Conservation (phyloP, 2,888 invertebrate species). For the Thera obeliscata region DNA sequence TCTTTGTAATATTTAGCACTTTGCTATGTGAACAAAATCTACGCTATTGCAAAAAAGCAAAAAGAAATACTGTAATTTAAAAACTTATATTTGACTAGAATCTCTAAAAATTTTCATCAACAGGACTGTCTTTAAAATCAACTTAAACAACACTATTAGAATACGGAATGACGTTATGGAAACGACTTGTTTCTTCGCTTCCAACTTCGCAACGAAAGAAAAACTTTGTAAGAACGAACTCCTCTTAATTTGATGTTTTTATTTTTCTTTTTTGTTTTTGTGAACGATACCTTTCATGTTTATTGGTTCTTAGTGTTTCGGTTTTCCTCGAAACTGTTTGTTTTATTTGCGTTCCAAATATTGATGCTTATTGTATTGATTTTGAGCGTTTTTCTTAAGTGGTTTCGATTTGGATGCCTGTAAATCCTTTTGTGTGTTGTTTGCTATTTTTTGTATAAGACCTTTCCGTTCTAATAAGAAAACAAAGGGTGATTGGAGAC, state of each 20-base stretch:
- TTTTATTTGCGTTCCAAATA: constrained; percentile 32
- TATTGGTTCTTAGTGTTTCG: constrained; percentile 39
- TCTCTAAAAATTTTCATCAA: not conserved
- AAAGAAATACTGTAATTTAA: not conserved
- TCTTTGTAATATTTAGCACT: constrained; percentile 51
- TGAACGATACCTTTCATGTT: constrained; percentile 44
- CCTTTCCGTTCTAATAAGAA: constrained; percentile 33
- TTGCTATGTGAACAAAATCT: constrained; percentile 7
- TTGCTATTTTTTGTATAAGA: constrained; percentile 34
- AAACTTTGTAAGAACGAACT: constrained; percentile 34
- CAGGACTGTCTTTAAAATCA: constrained; percentile 29
- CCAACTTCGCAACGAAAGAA: constrained; percentile 32
- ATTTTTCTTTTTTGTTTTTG: constrained; percentile 40
- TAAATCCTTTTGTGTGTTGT: constrained; percentile 24
- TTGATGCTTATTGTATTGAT: constrained; percentile 28
- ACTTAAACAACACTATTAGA: constrained; percentile 27
- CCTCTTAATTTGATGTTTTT: constrained; percentile 39
- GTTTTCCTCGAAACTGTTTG: constrained; percentile 28
- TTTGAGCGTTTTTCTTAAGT: constrained; percentile 19
- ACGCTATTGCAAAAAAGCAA: not conserved
- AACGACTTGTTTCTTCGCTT: constrained; percentile 35
- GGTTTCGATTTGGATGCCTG: constrained; percentile 24
- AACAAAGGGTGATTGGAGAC: constrained; percentile 44
- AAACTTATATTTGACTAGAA: not conserved
- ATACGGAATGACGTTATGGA: constrained; percentile 31